Percentiles rank a stretch among this genome's conserved stretches.
These are phyloP conservation scores for Cyanocitta stelleri DNA, from an alignment of 2,113 vertebrate genomes.

Conservation along the genomic window DNA sequence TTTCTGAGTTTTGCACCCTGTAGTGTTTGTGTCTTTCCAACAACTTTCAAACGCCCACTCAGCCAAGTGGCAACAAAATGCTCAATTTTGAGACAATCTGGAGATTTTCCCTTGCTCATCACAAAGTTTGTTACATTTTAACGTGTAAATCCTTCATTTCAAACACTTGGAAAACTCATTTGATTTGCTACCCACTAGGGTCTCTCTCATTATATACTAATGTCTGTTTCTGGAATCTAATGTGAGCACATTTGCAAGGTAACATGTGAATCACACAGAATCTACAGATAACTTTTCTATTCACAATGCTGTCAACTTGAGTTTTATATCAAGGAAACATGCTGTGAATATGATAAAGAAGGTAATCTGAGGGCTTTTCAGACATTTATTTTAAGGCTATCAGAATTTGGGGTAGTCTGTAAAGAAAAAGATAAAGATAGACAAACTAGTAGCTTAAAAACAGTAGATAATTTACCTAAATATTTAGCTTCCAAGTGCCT, in stretches of 20 bases:
- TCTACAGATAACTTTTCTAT: background rate
- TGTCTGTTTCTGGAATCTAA: conserved; percentile 25
- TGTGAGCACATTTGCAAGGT: conserved; percentile 21
- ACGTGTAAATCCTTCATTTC: background rate
- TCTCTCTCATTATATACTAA: background rate
- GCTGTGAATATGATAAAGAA: conserved; percentile 4
- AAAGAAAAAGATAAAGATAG: background rate
- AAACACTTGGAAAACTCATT: background rate
- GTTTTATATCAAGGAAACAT: background rate
- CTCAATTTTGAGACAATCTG: conserved; percentile 50
- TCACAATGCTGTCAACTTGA: conserved; percentile 26
- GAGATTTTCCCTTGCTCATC: conserved; percentile 30
- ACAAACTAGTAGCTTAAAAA: background rate
- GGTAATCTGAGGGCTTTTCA: background rate
- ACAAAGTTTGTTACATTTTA: conserved; percentile 18
- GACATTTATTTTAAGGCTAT: conserved; percentile 24
- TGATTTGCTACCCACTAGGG: background rate
- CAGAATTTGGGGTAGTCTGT: background rate
- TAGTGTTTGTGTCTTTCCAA: background rate
- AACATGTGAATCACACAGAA: conserved; percentile 27
- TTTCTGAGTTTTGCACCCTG: background rate
- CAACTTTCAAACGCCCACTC: conserved; percentile 22
- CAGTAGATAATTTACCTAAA: background rate
- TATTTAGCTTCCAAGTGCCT: background rate
- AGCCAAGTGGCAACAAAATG: conserved; percentile 34